Base-by-base conservation (phyloP, 2,888 invertebrate genomes). In the Chrysotoxum bicinctum region DNA sequence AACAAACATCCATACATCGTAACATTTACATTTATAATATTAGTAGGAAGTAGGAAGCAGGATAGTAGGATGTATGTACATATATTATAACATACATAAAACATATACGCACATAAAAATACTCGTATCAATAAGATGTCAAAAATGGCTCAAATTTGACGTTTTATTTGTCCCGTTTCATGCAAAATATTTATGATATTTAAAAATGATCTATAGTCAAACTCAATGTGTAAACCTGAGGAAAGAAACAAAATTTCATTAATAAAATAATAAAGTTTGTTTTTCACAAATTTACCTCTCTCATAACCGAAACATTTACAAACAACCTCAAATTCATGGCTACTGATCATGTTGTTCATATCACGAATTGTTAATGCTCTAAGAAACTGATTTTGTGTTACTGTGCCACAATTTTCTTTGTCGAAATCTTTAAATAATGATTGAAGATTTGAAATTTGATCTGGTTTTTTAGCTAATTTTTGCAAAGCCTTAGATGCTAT, bases 401-500 rank as follows among this genome's bases (percentile, higher is more conserved):
- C 92, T 3, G 95, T 94, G 80, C 96, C 96, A 90, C 95, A 95
- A 45, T 93, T 93, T 86, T 93, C 93, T 70, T 92, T 93, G 91
- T 96, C 96, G 89, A 94, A 95, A 92, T 96, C 95, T 94, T 90
- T 93, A 89, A 96, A 95, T 35, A 96, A 93, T 58, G 95, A 94
- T 66, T 94, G 93, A 50, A 96, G 93, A 88, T 96, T 96, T 78
- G 95, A 94, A 43, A 95, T 92, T 85, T 94, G 93, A 88, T 95
- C 95, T 0, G 95, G 94, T 56, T 93, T 93, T 87, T 93, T 94
- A 40, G 95, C 93, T 21, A 96, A 92, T 89, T 95, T 96, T 90
- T 94, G 93, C 88, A 96, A 93, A 0, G 95, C 96, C 74, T 93
- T 92, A 1, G 95, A 94, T 45, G 95, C 93, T 37, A 93, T 90